Base-by-base conservation (phyloP, 2,888 invertebrate species). In the Rhimphoctona megacephalus region DNA sequence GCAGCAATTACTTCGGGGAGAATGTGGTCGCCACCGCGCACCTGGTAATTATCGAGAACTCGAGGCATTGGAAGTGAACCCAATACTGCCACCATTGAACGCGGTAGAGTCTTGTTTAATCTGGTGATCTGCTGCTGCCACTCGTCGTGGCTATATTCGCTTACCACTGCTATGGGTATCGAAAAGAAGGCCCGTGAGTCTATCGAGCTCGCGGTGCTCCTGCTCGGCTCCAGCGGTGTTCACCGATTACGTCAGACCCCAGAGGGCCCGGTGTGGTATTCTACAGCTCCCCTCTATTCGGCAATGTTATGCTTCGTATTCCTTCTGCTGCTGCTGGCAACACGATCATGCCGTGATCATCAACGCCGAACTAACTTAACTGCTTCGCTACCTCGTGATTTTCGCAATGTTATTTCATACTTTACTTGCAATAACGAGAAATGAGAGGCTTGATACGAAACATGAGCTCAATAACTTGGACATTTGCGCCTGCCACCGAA, bases 1-100 rank as follows among this genome's bases (percentile, higher is more conserved):
- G 94, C 93, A 91, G 93, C 93, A 94, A 94, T 94, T 94, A 94
- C 92, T 92, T 88, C 88, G 89, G 90, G 85, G 89, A 88, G 83
- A 85, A 73, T 85, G 61, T 61, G 83, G 81, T 83, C 85, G 78
- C 81, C 86, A 84, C 72, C 80, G 86, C 81, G 85, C 67, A 66
- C 90, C 90, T 91, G 92, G 92, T 94, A 94, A 94, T 94, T 94
- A 94, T 94, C 92, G 92, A 92, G 89, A 84, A 89, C 87, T 57
- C 49, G 74, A 54, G 43, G 79, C 39, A 46, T 61, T 81, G 90
- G 91, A 92, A 91, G 92, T 92, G 92, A 92, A 93, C 93, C 92
- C 91, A 90, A 72, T 80, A 36, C 57, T 67, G 74, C 84, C 84
- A 78, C 81, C 74, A 61, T 43, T 72, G 72, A 79, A 81, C 78